Evolutionary conservation across 2,113 vertebrate species (phyloP).

Genomic region (Tretioscincus oriximinensis): DNA sequence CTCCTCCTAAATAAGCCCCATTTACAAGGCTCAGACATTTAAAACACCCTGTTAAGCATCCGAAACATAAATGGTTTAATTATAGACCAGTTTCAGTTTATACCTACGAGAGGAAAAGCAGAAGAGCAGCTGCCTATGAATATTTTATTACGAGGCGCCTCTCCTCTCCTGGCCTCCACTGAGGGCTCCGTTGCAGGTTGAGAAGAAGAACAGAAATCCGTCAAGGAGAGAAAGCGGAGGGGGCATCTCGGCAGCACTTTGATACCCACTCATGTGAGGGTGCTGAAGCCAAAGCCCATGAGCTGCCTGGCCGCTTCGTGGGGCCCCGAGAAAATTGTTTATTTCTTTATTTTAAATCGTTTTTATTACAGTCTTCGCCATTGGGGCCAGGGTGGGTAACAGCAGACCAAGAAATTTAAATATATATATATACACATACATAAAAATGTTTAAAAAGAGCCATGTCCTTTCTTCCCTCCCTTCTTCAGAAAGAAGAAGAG

Average conservation of each 20-base stretch:
- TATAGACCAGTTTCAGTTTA: conserved; percentile 64
- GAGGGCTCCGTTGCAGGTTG: background rate
- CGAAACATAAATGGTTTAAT: conserved; percentile 71
- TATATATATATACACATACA: no score
- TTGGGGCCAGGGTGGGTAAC: no score
- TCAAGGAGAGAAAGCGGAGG: background rate
- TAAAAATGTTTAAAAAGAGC: no score
- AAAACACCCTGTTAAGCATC: conserved; percentile 69
- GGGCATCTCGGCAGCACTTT: background rate
- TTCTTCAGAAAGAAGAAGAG: no score
- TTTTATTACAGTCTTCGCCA: no score
- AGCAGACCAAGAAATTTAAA: no score
- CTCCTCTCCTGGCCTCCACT: conserved; percentile 22
- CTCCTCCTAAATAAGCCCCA: conserved; percentile 67
- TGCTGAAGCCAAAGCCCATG: no score
- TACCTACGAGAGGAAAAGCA: conserved; percentile 65
- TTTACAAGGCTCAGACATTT: conserved; percentile 69
- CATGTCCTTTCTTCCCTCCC: no score
- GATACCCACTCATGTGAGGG: background rate
- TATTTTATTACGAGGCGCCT: conserved; percentile 61
- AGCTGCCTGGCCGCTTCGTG: no score
- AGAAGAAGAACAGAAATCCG: background rate
- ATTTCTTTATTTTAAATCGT: no score
- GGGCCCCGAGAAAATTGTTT: no score
- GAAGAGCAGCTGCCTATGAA: conserved; percentile 68